phyloP scores from a whole-genome alignment of 2,797 vertebrate species.

The Acrocephalus scirpaceus region DNA sequence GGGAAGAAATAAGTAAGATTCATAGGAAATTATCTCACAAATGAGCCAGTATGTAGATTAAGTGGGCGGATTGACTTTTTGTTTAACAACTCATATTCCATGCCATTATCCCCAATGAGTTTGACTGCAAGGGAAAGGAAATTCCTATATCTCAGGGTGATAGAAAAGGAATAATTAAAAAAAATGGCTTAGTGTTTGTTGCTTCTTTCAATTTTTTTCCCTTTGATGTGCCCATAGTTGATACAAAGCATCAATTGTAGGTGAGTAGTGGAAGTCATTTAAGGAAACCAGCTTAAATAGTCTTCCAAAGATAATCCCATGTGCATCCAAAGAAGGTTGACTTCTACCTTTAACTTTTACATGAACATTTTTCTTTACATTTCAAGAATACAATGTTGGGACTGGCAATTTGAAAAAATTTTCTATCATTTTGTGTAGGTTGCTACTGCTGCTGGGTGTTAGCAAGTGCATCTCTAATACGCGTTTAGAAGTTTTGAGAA shows the following conservation, averaged over 20 bases:
- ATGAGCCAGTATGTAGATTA: neutral
- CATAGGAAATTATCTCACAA: neutral
- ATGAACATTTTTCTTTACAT: conserved; percentile 1
- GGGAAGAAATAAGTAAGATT: neutral
- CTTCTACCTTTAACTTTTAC: neutral
- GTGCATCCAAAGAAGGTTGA: neutral
- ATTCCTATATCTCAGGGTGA: neutral
- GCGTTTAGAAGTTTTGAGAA: conserved; percentile 6
- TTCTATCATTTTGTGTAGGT: conserved; percentile 45
- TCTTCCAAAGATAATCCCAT: neutral
- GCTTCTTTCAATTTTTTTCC: neutral
- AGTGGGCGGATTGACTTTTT: neutral
- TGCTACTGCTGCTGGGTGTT: conserved; percentile 37
- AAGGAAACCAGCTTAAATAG: neutral
- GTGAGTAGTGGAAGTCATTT: neutral
- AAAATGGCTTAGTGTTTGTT: neutral
- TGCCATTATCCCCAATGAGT: neutral
- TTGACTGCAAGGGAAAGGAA: neutral
- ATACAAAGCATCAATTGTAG: neutral
- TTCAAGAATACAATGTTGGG: neutral
- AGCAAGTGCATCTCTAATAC: conserved; percentile 33
- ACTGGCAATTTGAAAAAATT: conserved; percentile 29
- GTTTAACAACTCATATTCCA: neutral
- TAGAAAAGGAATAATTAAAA: neutral
- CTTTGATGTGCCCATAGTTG: neutral